phyloP scores from a whole-genome alignment of 2,797 vertebrate genomes.

The Triplophysa yarkandensis region DNA sequence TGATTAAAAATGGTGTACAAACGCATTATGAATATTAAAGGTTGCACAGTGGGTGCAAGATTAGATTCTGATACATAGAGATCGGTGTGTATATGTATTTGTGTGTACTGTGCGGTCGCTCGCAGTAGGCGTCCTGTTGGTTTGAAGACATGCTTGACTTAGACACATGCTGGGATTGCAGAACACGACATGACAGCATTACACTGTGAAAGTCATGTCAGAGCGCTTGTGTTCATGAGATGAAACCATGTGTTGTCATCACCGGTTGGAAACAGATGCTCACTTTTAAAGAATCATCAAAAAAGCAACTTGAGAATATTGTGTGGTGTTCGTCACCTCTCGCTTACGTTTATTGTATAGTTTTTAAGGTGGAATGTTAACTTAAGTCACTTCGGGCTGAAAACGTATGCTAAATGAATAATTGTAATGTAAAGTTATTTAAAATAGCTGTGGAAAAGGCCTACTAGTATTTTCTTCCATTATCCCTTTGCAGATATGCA shows the following conservation, averaged over 20 bases:
- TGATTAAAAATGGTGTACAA: not conserved
- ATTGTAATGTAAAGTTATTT: not conserved
- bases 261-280: not conserved
- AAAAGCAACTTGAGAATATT: not conserved
- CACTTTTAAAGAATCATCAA: not conserved
- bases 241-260: not conserved
- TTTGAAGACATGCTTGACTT: constrained; percentile 27
- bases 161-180: constrained; percentile 9
- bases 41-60: too few species aligned
- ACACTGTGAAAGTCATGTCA: not conserved
- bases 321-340: too few species aligned
- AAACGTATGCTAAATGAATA: too few species aligned
- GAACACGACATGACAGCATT: not conserved
- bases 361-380: too few species aligned
- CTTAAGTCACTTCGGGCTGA: too few species aligned
- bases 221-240: not conserved
- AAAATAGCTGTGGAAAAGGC: too few species aligned
- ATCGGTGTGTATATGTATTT: not conserved
- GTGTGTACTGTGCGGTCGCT: not conserved
- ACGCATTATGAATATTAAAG: too few species aligned
- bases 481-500: too few species aligned
- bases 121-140: not conserved
- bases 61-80: too few species aligned
- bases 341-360: not conserved
- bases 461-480: not conserved